Base-by-base conservation (phyloP, 2,888 invertebrate genomes). In the Acronicta aceris region DNA sequence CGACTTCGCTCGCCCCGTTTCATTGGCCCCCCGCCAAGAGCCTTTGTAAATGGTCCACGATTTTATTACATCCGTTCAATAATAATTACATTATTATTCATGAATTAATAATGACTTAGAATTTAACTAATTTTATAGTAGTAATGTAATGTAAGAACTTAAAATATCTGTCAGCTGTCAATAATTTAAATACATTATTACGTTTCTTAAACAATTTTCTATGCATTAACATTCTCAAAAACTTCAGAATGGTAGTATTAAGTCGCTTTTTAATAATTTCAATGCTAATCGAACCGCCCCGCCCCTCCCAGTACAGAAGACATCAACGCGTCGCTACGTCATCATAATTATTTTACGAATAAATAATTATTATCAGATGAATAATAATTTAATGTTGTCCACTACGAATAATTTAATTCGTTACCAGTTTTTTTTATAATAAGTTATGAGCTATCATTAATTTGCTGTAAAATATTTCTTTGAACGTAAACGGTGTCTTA, bases 251-350 rank as follows among this genome's bases (percentile, higher is more conserved):
- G 33, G 46, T 56, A 43, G 46, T 47, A 54, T 46, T 51, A 67
- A 41, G 43, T 48, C 17, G 10, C 47, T 72, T 48, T 54, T 46
- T 25, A 54, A 43, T 54, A 56, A 70, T 66, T 61, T 63, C 49
- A 13, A 56, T 55, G 64, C 21, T 68, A 74, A 63, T 67, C 43
- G 62, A 33, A 7, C 45, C 30, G 71, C 65, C 60, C 72, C 71
- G 70, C 63, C 59, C 62, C 71, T 59, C 68, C 71, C 79, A 67
- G 46, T 87, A 84, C 77, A 81, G 80, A 83, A 92, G 92, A 92
- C 91, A 88, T 92, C 90, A 92, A 92, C 92, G 92, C 88, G 91
- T 82, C 73, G 38, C 33, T 16, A 56, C 48, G 57, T 67, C 59
- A 70, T 45, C 51, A n/a, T 61, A 60, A 64, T 65, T 57, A 36